Evolutionary conservation across 2,113 vertebrate genomes (phyloP).

Genomic region (Gavialis gangeticus): DNA sequence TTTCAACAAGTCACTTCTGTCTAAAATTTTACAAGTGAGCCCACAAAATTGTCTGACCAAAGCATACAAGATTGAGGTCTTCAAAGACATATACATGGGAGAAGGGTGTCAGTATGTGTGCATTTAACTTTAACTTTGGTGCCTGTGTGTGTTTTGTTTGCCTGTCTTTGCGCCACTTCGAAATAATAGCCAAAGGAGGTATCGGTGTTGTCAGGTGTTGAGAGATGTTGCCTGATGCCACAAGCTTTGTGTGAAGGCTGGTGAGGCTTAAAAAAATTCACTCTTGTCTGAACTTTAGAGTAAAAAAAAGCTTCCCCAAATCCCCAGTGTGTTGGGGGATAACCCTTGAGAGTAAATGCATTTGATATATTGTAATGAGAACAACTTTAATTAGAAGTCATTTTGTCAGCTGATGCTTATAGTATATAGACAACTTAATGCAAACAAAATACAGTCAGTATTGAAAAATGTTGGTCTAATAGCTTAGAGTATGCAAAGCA

Average conservation of each 20-base stretch:
- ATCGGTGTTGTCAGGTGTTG: not conserved
- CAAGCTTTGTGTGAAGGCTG: constrained; percentile 7
- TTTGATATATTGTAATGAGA: not conserved
- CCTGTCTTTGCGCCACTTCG: not conserved
- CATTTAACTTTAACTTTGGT: not conserved
- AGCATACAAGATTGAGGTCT: accelerated
- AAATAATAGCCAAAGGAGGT: not conserved
- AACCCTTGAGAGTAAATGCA: constrained; percentile 2
- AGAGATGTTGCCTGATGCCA: not conserved
- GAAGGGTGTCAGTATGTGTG: not conserved
- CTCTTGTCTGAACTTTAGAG: not conserved
- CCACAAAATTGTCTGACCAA: not conserved
- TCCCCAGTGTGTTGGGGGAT: not conserved
- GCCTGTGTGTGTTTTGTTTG: not conserved
- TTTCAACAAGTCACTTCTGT: not conserved
- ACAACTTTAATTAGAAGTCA: not conserved
- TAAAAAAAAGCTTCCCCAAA: not conserved
- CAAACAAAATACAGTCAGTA: not conserved
- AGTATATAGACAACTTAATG: not conserved
- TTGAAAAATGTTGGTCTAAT: not conserved
- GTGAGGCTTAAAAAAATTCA: not conserved
- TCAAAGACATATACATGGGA: not conserved
- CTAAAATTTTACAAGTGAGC: not conserved
- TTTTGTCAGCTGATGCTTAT: not conserved
- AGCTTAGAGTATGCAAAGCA: not conserved